Percentiles rank a stretch among this genome's conserved stretches.
These are phyloP conservation scores for Cynoglossus semilaevis DNA, from an alignment of 2,113 vertebrate species.

Conservation along the genomic window DNA sequence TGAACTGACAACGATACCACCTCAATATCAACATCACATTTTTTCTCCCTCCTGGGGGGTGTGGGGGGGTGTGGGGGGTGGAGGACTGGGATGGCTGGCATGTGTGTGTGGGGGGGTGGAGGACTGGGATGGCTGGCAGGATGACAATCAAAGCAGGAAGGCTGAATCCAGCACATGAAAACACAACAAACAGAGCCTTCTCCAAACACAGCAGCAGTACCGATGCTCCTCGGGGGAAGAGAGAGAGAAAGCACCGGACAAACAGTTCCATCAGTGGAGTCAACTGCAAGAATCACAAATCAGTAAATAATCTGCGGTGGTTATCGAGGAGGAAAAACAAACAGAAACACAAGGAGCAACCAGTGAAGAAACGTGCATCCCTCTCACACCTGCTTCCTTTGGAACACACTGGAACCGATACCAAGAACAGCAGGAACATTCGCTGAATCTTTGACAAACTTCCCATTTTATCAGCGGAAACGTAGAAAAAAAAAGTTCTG, in stretches of 20 bases:
- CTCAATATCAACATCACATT: conserved; percentile 45
- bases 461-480: not conserved
- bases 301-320: not conserved
- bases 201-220: conserved; percentile 54
- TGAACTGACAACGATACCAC: conserved; percentile 16
- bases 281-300: conserved; percentile 26
- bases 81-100: conserved; percentile 56
- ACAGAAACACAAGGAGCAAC: conserved; percentile 8
- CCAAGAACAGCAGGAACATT: no score
- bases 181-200: conserved; percentile 65
- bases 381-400: conserved; percentile 4
- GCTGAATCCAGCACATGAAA: conserved; percentile 63
- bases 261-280: conserved; percentile 45
- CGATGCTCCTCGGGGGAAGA: conserved; percentile 22
- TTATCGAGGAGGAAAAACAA: conserved; percentile 28
- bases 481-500: conserved; percentile 13
- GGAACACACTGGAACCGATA: not conserved
- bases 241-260: conserved; percentile 33
- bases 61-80: conserved; percentile 4
- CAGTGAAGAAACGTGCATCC: not conserved
- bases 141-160: conserved; percentile 68
- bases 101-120: conserved; percentile 12
- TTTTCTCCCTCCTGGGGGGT: conserved; percentile 45
- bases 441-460: no score
- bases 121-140: conserved; percentile 53